These are phyloP conservation scores for Lycaena phlaeas DNA, from an alignment of 2,888 invertebrate species.

Conservation along the genomic window DNA sequence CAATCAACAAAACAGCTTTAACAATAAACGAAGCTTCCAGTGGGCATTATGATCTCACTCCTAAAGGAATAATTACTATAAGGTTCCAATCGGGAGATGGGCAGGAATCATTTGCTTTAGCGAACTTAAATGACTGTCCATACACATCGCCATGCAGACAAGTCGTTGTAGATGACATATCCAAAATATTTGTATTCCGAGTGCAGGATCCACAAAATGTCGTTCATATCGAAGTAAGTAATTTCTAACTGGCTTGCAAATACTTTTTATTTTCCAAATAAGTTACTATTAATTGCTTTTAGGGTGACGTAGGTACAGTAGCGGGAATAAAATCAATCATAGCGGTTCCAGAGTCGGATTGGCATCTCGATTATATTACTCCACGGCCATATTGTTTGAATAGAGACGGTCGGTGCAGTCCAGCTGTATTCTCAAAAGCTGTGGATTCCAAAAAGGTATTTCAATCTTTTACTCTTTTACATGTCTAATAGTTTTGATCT, in stretches of 20 bases:
- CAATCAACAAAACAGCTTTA: slow-evolving; percentile 50
- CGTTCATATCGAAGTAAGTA: slow-evolving; percentile 75
- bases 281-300: slow-evolving; percentile 13
- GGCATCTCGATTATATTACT: slow-evolving; percentile 91
- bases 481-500: no score
- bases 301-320: slow-evolving; percentile 75
- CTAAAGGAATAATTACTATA: slow-evolving; percentile 43
- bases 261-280: no score
- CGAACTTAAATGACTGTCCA: slow-evolving; percentile 85
- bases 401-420: slow-evolving; percentile 84
- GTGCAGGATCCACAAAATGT: slow-evolving; percentile 80
- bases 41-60: slow-evolving; percentile 28
- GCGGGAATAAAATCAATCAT: slow-evolving; percentile 87
- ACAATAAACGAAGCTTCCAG: slow-evolving; percentile 16
- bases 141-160: slow-evolving; percentile 88
- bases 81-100: slow-evolving; percentile 45
- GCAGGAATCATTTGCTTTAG: slow-evolving; percentile 62
- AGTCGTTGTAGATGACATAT: slow-evolving; percentile 82
- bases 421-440: slow-evolving; percentile 79
- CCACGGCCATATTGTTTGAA: slow-evolving; percentile 89
- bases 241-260: no score
- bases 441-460: slow-evolving; percentile 84
- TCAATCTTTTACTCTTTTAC: no score
- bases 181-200: slow-evolving; percentile 81
- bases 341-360: slow-evolving; percentile 86